Base-by-base conservation (phyloP, 2,888 invertebrate genomes). In the Drosophila eohydei region DNA sequence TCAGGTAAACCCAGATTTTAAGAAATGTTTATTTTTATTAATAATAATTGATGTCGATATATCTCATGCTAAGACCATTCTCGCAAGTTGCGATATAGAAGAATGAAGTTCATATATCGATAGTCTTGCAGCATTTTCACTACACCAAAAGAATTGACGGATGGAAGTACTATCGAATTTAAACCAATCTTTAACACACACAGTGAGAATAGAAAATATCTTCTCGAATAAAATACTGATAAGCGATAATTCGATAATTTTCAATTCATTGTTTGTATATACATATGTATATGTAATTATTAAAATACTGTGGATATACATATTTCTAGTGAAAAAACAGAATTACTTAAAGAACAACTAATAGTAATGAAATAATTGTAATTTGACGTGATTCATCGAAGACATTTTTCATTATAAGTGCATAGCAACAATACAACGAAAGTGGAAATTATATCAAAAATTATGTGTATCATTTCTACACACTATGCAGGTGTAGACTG, bases 231-330 rank as follows among this genome's bases (percentile, higher is more conserved):
- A 16, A 68, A 59, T 59, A 43, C 38, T 21, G 8, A 36, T 51
- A 32, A 4, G 14, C 72, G 68, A 76, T 73, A 40, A 69, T 69
- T 77, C 76, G 76, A 76, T 76, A 76, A 44, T 30, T 58, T 67
- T 60, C 58, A 46, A 72, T 41, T 58, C 51, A 50, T 56, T 73
- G 71, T 71, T 54, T 65, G 71, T 71, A 64, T 64, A 78, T 77
- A 67, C 52, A 63, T 76, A 73, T 76, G 73, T 76, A 77, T 78
- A 61, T 76, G 69, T 69, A 73, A 64, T 77, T 76, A 73, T 69
- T 69, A 77, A 78, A 77, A 61, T 76, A 69, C 78, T 64, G 58
- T 69, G 58, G 78, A 76, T 77, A 76, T 76, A 77, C 76, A 76
- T 76, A 76, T 76, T 77, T 76, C 69, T 56, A 73, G 77, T 69